Evolutionary conservation across 2,888 invertebrate species (phyloP).

Genomic region (Drosophila silvestris): DNA sequence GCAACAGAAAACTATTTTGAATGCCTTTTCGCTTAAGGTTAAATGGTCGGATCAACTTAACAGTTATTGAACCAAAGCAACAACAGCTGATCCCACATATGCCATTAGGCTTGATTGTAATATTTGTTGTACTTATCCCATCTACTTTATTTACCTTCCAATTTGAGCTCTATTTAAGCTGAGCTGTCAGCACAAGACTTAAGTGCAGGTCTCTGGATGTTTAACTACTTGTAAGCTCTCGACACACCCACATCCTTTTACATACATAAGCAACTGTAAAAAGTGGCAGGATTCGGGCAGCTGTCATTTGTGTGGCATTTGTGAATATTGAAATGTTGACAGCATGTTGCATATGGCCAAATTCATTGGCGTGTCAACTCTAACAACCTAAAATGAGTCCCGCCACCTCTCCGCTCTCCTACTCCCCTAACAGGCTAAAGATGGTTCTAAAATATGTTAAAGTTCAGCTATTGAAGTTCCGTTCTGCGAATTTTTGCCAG

Average conservation of each 20-base stretch:
- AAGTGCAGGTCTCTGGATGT: conserved; percentile 27
- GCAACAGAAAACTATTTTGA: neutral
- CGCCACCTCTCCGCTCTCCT: neutral
- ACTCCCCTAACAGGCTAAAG: neutral
- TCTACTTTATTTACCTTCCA: neutral
- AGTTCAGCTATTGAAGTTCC: conserved; percentile 10
- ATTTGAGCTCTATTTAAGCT: conserved; percentile 37
- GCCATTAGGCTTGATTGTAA: neutral
- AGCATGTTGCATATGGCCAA: conserved; percentile 25
- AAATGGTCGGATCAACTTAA: neutral
- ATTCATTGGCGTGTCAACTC: conserved; percentile 29
- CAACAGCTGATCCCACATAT: neutral
- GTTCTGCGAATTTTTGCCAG: conserved; percentile 1
- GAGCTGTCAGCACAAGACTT: conserved; percentile 40
- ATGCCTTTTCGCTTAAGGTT: neutral
- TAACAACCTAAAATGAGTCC: neutral
- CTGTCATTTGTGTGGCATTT: conserved; percentile 65
- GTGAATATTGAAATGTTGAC: conserved; percentile 44
- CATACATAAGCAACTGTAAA: conserved; percentile 27
- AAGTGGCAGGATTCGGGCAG: conserved; percentile 35
- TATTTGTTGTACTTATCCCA: neutral
- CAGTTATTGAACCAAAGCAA: neutral
- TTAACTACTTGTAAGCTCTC: conserved; percentile 40
- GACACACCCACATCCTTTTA: conserved; percentile 5
- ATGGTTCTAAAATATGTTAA: conserved; percentile 9